Percentiles rank a stretch among this genome's conserved stretches.
These are phyloP conservation scores for Malacoctenus gilli DNA, from an alignment of 2,797 vertebrate species.

Conservation along the genomic window DNA sequence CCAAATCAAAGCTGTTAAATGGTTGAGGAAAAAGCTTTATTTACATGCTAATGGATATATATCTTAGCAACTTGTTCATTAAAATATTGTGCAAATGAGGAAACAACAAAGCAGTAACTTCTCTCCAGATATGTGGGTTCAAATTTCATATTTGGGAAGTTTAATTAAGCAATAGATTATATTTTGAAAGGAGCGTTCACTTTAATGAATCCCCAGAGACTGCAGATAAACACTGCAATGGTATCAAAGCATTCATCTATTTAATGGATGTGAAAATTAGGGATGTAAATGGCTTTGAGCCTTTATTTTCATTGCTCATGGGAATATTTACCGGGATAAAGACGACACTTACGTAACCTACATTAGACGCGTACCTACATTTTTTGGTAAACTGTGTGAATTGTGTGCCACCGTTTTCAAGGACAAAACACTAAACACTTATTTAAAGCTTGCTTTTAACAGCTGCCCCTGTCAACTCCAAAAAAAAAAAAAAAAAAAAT, in stretches of 20 bases:
- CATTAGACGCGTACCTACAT: slow-evolving; percentile 73
- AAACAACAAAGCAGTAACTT: slow-evolving; percentile 88
- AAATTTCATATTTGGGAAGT: slow-evolving; percentile 96
- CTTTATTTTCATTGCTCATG: slow-evolving; percentile 83
- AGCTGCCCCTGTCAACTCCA: slow-evolving; percentile 39
- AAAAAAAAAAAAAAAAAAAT: slow-evolving; percentile 26
- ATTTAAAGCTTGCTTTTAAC: slow-evolving; percentile 59
- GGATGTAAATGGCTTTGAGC: slow-evolving; percentile 90
- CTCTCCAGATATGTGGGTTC: slow-evolving; percentile 90
- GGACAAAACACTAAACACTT: slow-evolving; percentile 69
- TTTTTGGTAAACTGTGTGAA: slow-evolving; percentile 58
- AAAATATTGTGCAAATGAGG: slow-evolving; percentile 86
- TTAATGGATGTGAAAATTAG: slow-evolving; percentile 96
- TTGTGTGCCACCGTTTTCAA: slow-evolving; percentile 68
- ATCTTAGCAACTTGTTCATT: slow-evolving; percentile 87
- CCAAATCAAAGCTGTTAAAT: slow-evolving; percentile 88
- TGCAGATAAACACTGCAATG: slow-evolving; percentile 92
- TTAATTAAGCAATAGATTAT: slow-evolving; percentile 99
- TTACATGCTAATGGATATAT: slow-evolving; percentile 85
- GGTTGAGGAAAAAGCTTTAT: slow-evolving; percentile 85
- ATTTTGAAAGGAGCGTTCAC: slow-evolving; percentile 95
- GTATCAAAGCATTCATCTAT: slow-evolving; percentile 98
- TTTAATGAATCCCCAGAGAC: slow-evolving; percentile 96
- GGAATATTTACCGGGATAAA: slow-evolving; percentile 84
- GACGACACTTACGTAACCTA: slow-evolving; percentile 81